Base-by-base conservation (phyloP, 2,113 vertebrate species). In the Bubo blakistoni region DNA sequence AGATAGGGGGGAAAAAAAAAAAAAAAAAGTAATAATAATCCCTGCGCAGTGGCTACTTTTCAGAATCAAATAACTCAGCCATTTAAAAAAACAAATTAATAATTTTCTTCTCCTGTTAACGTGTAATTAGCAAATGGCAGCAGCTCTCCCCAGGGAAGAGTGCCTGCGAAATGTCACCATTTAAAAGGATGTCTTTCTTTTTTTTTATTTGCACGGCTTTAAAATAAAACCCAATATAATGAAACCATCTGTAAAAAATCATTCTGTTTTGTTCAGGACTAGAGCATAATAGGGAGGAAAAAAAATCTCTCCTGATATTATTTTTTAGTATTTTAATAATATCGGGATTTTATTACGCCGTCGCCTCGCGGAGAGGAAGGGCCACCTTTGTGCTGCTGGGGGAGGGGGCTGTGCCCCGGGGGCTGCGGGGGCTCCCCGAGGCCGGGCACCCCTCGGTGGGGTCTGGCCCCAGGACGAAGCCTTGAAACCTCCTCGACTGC, bases 1-100 rank as follows among this genome's bases (percentile, higher is more conserved):
- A 13, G 58, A 36, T 13, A 4, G n/a, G 13, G 46, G 25, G 2
- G 7, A 10, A 6, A 16, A 17, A 40, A 47, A 6, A 16, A 17
- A 40, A 47, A 32, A 54, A 52, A 58, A 26, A 34, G 44, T 36
- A 74, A 69, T 30, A 55, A 47, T 55, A 26, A 34, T 93, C 82
- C 40, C 92, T 38, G 81, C 58, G 17, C 91, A 10, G 91, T 71
- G 94, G 94, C 79, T 71, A 88, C 90, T 97, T 83, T 34, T 73
- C 76, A 16, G 49, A 84, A 82, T 91, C 44, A 71, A 94, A 90
- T 94, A 91, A 81, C 92, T 89, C 96, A 95, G 95, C 95, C 94
- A 89, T 96, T 96, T 92, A 93, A 95, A 96, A 96, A 95, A 97
- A 92, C 95, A 96, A 97, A 97, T 97, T 96, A 97, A 97, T 97